phyloP scores from a whole-genome alignment of 2,113 vertebrate species.

The Silurus asotus region DNA sequence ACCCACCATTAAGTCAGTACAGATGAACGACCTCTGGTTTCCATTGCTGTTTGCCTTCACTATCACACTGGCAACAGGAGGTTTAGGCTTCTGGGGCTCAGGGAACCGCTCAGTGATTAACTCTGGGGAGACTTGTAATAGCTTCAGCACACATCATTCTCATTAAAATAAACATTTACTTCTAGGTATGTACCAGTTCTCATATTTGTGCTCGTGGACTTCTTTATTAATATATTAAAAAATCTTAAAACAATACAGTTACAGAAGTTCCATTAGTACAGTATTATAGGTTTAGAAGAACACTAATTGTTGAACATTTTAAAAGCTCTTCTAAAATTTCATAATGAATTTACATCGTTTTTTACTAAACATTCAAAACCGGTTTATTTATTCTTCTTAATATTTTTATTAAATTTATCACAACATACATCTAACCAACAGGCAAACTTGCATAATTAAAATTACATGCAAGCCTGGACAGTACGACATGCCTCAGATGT shows the following conservation, averaged over 20 bases:
- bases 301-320: neutral
- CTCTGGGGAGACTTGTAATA: neutral
- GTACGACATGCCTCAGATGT: neutral
- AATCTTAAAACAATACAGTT: neutral
- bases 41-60: neutral
- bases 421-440: neutral
- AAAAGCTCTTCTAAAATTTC: neutral
- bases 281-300: neutral
- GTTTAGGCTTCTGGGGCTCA: neutral
- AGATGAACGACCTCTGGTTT: neutral
- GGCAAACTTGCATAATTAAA: neutral
- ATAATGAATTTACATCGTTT: neutral
- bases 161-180: too few relatives aligned
- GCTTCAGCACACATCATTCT: neutral
- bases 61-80: neutral
- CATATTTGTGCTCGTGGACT: neutral
- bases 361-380: neutral
- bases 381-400: neutral
- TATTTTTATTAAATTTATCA: neutral
- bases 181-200: too few relatives aligned
- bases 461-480: neutral
- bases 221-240: neutral
- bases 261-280: neutral
- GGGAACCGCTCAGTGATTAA: neutral
- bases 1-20: neutral